Evolutionary conservation across 2,888 invertebrate genomes (phyloP).

Genomic region (Heterodera filipjevi): DNA sequence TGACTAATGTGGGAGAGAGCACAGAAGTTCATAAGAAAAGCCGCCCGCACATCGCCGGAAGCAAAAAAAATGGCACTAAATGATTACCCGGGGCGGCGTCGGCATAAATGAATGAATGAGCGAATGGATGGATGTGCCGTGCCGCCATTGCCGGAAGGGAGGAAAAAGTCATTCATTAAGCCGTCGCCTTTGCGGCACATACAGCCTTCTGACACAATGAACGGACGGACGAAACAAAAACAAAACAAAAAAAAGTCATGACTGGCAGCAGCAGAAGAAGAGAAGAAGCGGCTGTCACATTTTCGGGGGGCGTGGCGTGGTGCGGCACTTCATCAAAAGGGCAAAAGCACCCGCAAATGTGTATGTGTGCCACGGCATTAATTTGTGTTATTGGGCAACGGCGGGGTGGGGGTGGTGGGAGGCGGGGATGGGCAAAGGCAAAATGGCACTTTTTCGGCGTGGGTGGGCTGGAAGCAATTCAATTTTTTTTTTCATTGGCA

Average conservation of each 20-base stretch:
- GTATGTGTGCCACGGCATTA: not conserved
- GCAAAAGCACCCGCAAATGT: not conserved
- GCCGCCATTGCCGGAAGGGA: not conserved
- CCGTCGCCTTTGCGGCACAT: too few species aligned
- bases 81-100: not conserved
- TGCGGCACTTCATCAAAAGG: not conserved
- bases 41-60: not conserved
- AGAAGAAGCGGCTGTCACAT: not conserved
- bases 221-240: too few species aligned
- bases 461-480: not conserved
- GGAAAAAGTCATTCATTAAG: slow-evolving; percentile 1
- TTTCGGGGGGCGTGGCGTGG: not conserved
- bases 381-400: not conserved
- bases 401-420: not conserved
- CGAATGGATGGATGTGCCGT: not conserved
- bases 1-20: not conserved
- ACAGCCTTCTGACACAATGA: too few species aligned
- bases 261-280: not conserved
- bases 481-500: too few species aligned
- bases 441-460: not conserved
- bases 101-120: too few species aligned
- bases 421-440: not conserved
- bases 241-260: too few species aligned
- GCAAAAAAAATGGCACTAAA: not conserved
- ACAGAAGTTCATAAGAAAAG: not conserved